These are phyloP conservation scores for Trichopoda pennipes DNA, from an alignment of 2,888 invertebrate genomes.

Conservation along the genomic window DNA sequence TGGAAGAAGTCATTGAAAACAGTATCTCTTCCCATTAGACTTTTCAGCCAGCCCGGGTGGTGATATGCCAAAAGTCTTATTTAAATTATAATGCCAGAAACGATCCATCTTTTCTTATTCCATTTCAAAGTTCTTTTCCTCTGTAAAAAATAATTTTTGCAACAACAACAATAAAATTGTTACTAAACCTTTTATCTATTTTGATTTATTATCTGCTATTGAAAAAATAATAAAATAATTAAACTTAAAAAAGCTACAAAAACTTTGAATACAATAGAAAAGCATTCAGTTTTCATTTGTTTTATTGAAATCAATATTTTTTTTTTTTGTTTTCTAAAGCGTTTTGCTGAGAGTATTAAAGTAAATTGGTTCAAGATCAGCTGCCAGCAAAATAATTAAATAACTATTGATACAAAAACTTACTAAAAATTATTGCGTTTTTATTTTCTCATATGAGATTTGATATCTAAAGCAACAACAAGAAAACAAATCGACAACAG, in stretches of 20 bases:
- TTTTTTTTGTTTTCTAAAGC: no score
- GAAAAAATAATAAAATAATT: not conserved
- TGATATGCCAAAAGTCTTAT: no score
- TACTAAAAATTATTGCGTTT: not conserved
- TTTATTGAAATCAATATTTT: slow-evolving; percentile 46
- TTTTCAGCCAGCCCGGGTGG: no score
- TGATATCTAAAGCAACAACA: slow-evolving; percentile 55
- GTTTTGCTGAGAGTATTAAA: slow-evolving; percentile 41
- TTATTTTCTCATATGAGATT: slow-evolving; percentile 40
- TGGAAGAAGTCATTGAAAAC: no score
- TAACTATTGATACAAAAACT: slow-evolving; percentile 45
- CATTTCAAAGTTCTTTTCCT: no score
- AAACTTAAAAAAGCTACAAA: not conserved
- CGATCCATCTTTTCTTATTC: no score
- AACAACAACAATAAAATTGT: no score
- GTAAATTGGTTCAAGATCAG: slow-evolving; percentile 68
- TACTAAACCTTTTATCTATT: no score
- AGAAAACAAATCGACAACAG: slow-evolving; percentile 39
- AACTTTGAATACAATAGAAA: not conserved
- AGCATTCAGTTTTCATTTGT: slow-evolving; percentile 9
- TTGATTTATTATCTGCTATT: no score
- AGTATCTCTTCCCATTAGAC: no score
- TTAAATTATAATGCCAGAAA: no score
- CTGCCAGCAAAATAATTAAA: slow-evolving; percentile 54
- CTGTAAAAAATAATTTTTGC: no score